Base-by-base conservation (phyloP, 2,113 vertebrate genomes). In the Carollia perspicillata region DNA sequence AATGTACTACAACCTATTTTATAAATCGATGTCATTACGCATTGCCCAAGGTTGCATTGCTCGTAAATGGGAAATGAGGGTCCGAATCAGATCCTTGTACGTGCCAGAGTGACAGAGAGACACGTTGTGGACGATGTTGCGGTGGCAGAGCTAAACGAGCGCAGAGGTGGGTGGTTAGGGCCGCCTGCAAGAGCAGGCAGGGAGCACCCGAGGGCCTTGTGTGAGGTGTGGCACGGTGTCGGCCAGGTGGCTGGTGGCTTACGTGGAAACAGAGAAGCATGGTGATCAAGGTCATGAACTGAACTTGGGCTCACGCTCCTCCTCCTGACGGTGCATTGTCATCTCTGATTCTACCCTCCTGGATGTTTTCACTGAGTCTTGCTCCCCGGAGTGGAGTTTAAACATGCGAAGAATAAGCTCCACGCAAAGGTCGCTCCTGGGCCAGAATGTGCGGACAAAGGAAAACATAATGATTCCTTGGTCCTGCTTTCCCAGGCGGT, bases 221-320 rank as follows among this genome's bases (percentile, higher is more conserved):
- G 6, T 14, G 53, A 37, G 20, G 10, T 22, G 1, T 40, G 28
- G 14, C 23, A 37, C 0, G 0, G 1, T 8, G 55, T 9, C 3
- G 11, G 20, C 28, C 4, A 17, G 3, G 8, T 68, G 58, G 49
- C 65, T 63, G 30, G 2, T 13, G 5, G 13, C 22, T n/a, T 22
- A 0, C 0, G 1, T 2, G 9, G 47, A n/a, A 22, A 26, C 63
- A 87, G 78, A 69, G 47, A 58, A 72, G 35, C 75, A 11, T 14
- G 13, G 11, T 6, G 40, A 26, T n/a, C 33, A 9, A 18, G 5
- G 10, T 23, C 14, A 11, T 5, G 16, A 40, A 12, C 17, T 14
- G 2, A 42, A 79, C 1, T 8, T 14, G 23, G 17, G 26, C 53
- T 89, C 30, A 49, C 13, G 2, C 0, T 37, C 35, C 12, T 83